Evolutionary conservation across 2,113 vertebrate genomes (phyloP).

Genomic region (Cyanoderma ruficeps): DNA sequence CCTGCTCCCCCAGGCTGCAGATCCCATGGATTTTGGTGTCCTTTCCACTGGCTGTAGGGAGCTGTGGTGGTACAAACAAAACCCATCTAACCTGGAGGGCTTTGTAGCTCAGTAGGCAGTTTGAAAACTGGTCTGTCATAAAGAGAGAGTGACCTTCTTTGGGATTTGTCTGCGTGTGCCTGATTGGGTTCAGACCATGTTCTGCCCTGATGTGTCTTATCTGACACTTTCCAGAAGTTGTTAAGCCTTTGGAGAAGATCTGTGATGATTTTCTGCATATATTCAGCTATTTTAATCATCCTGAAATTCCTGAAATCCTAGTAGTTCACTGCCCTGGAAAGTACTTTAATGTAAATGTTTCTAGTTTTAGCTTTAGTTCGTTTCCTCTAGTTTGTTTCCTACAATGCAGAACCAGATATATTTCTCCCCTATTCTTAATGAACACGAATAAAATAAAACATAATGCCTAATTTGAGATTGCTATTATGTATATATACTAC

Average conservation of each 20-base stretch:
- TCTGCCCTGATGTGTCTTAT: neutral
- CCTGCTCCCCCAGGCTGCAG: neutral
- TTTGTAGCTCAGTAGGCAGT: neutral
- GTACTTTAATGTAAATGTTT: neutral
- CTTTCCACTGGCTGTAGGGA: neutral
- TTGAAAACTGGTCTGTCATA: neutral
- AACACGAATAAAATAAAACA: neutral
- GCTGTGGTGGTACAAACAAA: rapidly evolving
- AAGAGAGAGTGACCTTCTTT: neutral
- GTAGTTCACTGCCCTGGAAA: neutral
- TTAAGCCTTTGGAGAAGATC: neutral
- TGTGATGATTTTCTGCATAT: neutral
- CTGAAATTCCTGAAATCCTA: neutral
- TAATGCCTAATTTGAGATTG: neutral
- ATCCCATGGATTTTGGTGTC: neutral
- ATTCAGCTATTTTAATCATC: neutral
- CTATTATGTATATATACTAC: neutral
- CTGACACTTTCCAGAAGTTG: neutral
- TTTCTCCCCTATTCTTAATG: neutral
- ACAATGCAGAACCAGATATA: neutral
- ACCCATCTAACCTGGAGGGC: rapidly evolving
- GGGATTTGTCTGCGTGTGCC: rapidly evolving
- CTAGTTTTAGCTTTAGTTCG: neutral
- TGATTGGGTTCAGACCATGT: neutral
- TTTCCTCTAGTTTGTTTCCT: neutral